phyloP scores from a whole-genome alignment of 2,888 invertebrate species.

The Adelognathus sp. region DNA sequence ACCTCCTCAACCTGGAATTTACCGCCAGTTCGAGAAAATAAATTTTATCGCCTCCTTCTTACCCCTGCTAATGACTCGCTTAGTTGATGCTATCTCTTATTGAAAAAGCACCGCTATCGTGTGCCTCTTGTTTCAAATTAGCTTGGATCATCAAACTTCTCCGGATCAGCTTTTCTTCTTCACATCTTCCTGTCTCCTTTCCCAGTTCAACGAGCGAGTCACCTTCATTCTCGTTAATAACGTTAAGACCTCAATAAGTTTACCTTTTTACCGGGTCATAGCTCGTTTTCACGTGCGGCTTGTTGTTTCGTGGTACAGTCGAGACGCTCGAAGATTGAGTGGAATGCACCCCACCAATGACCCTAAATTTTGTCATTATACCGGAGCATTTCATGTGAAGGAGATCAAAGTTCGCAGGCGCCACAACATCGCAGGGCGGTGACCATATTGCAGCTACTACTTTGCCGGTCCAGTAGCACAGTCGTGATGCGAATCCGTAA shows the following conservation, averaged over 20 bases:
- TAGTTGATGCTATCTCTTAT: slow-evolving; percentile 8
- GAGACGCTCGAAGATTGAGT: neutral
- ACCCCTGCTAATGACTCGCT: slow-evolving; percentile 10
- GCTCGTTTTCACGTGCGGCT: neutral
- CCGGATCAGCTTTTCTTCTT: slow-evolving; percentile 5
- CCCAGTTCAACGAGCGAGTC: neutral
- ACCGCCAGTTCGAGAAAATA: neutral
- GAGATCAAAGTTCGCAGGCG: slow-evolving; percentile 7
- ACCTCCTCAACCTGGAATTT: neutral
- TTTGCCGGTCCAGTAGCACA: slow-evolving; percentile 35
- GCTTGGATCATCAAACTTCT: slow-evolving; percentile 6
- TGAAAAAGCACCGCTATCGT: slow-evolving; percentile 37
- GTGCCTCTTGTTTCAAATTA: slow-evolving; percentile 16
- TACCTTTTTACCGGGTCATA: neutral
- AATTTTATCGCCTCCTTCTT: neutral
- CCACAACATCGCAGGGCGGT: neutral
- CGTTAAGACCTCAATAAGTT: neutral
- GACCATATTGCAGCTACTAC: neutral
- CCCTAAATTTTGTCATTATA: neutral
- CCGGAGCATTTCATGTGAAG: neutral
- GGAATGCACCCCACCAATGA: neutral
- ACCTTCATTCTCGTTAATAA: neutral
- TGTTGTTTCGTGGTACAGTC: neutral
- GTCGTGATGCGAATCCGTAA: slow-evolving; percentile 57
- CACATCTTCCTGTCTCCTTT: neutral